A percentile compares a stretch with the other conserved stretches of the same genome.
Conservation (phyloP, 2,888 invertebrate species). For the Polydrusus pterygomalis region DNA sequence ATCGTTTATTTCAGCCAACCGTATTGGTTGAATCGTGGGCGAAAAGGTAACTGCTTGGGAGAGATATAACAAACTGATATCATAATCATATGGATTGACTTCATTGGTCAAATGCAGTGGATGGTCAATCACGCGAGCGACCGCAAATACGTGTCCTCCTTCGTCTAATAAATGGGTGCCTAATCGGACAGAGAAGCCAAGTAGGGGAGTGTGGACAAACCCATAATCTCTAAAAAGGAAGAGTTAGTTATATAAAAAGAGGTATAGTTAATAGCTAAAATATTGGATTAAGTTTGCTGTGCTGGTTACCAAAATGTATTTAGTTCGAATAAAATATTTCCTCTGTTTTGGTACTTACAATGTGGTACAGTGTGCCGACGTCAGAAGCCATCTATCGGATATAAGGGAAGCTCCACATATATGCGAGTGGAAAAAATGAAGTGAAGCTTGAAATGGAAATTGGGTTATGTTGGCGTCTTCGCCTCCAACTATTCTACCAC, state of each 20-base stretch:
- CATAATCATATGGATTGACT: slow-evolving; percentile 82
- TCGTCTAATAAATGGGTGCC: neutral
- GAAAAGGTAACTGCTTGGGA: slow-evolving; percentile 19
- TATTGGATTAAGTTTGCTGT: too few relatives aligned
- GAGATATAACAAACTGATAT: slow-evolving; percentile 76
- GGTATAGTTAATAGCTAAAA: too few relatives aligned
- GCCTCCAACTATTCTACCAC: slow-evolving; percentile 39
- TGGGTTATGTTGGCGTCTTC: slow-evolving; percentile 17
- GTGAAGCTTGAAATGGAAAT: slow-evolving; percentile 35
- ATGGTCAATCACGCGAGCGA: slow-evolving; percentile 67
- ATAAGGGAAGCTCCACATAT: slow-evolving; percentile 43
- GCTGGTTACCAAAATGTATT: neutral
- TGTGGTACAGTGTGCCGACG: slow-evolving; percentile 43
- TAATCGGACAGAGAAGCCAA: slow-evolving; percentile 20
- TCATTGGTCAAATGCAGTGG: slow-evolving; percentile 76
- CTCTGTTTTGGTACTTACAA: slow-evolving; percentile 16
- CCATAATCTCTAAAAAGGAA: slow-evolving; percentile 17
- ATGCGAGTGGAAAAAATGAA: slow-evolving; percentile 22
- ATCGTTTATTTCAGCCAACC: slow-evolving; percentile 22
- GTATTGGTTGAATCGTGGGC: slow-evolving; percentile 22
- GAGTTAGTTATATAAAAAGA: too few relatives aligned
- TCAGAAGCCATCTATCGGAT: slow-evolving; percentile 21
- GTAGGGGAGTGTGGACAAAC: neutral
- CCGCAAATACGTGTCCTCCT: slow-evolving; percentile 31
- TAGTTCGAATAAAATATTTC: neutral